Evolutionary conservation across 2,888 invertebrate genomes (phyloP).

Genomic region (Boloria selene): DNA sequence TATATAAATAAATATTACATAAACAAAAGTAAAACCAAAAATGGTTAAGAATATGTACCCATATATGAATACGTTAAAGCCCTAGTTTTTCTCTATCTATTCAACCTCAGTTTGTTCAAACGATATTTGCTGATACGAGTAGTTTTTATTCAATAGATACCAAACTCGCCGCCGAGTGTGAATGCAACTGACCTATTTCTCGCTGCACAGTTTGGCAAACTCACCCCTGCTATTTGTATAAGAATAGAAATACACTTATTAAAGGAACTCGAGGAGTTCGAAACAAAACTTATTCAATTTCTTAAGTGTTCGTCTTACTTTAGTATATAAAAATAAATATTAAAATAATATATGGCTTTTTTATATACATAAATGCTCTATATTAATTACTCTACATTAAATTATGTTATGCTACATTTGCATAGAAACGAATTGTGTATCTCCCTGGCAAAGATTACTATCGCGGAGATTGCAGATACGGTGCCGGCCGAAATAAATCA

Average conservation of each 20-base stretch:
- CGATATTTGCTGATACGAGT: conserved; percentile 21
- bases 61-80: too few relatives aligned
- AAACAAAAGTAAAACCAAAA: too few relatives aligned
- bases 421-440: too few relatives aligned
- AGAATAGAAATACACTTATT: conserved; percentile 31
- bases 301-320: conserved; percentile 1
- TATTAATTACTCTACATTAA: too few relatives aligned
- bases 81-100: not conserved
- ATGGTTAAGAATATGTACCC: too few relatives aligned
- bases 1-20: too few relatives aligned
- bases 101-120: conserved; percentile 17
- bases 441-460: too few relatives aligned
- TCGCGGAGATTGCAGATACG: too few relatives aligned
- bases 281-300: conserved; percentile 23
- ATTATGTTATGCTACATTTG: not conserved
- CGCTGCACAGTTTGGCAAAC: conserved; percentile 30
- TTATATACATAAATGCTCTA: too few relatives aligned
- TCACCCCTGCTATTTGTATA: conserved; percentile 26
- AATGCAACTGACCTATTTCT: conserved; percentile 48
- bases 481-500: too few relatives aligned
- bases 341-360: too few relatives aligned
- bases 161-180: conserved; percentile 27
- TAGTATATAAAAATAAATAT: not conserved
- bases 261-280: conserved; percentile 15
- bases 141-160: conserved; percentile 28